These are phyloP conservation scores for Sclerurus mexicanus DNA, from an alignment of 2,113 vertebrate genomes.

Conservation along the genomic window DNA sequence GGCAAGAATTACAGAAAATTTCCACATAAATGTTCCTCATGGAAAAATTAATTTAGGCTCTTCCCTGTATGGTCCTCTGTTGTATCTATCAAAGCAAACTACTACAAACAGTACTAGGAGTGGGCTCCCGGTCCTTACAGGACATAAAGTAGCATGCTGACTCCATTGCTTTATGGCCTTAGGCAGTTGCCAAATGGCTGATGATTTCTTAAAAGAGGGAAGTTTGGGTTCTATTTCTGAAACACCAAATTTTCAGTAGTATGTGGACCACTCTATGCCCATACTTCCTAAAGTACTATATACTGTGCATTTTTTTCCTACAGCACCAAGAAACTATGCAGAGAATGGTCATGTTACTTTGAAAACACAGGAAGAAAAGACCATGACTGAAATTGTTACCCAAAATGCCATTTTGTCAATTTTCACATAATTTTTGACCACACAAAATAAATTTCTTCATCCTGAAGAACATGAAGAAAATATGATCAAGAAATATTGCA, in stretches of 20 bases:
- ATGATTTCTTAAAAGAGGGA: neutral
- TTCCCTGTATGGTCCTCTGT: neutral
- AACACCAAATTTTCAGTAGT: neutral
- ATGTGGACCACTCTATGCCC: neutral
- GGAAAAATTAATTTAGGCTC: neutral
- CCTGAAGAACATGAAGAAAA: neutral
- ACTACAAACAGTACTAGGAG: neutral
- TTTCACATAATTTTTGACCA: neutral
- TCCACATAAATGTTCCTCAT: neutral
- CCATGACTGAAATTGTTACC: neutral
- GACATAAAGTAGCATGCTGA: neutral
- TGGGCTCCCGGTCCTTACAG: neutral
- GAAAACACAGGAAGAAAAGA: neutral
- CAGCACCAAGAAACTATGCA: neutral
- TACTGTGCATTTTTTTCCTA: neutral
- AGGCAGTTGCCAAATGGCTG: neutral
- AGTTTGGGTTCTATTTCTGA: neutral
- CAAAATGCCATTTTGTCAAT: neutral
- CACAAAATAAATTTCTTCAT: neutral
- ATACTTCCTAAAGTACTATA: neutral
- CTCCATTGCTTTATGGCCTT: neutral
- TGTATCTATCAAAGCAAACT: neutral
- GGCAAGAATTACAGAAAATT: neutral
- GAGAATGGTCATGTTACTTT: neutral
- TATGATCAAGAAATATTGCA: neutral